Base-by-base conservation (phyloP, 2,888 invertebrate species). In the Phanerotoma sp. region DNA sequence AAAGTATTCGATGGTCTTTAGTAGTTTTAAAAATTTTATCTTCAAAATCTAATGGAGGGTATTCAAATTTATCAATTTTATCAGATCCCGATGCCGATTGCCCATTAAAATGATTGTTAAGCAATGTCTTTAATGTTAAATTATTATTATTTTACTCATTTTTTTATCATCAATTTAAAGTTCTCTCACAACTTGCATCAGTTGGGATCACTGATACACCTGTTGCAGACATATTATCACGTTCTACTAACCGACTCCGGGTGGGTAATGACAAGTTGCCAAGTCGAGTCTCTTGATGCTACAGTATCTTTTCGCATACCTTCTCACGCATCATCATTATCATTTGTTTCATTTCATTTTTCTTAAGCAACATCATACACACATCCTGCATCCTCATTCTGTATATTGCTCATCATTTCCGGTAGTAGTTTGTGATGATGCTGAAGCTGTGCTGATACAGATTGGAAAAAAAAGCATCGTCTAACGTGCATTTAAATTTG, bases 201-300 rank as follows among this genome's bases (percentile, higher is more conserved):
- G 60, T 62, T 58, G 60, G 35, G 35, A 35, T 25, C 3, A 15
- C 15, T 5, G 15, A 58, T 60, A 60, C 62, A 62, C 62, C 62
- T 62, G 62, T 62, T 62, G 62, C 62, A 56, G 53, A 53, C 58
- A 60, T 62, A 62, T 62, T 62, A 62, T 62, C 62, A 60, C 62
- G 62, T 60, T 60, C 62, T 56, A 62, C 62, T 62, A 62, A 62
- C 62, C 62, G 62, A 62, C 56, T 62, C 62, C 46, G 48, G 41
- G 47, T 32, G 37, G 45, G 56, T 62, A 62, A 62, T 62, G 62
- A 62, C 60, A 62, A 62, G 54, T 54, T 62, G 56, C 55, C 51
- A 56, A 51, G 49, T 58, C 50, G 51, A 55, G 45, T 57, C 49
- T 54, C n/a, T n/a, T n/a, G n/a, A n/a, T 52, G 50, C 58, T 25